A percentile compares a stretch with the other conserved stretches of the same genome.
phyloP scores from a whole-genome alignment of 2,888 invertebrate species.

The Cacoxenus indagator region DNA sequence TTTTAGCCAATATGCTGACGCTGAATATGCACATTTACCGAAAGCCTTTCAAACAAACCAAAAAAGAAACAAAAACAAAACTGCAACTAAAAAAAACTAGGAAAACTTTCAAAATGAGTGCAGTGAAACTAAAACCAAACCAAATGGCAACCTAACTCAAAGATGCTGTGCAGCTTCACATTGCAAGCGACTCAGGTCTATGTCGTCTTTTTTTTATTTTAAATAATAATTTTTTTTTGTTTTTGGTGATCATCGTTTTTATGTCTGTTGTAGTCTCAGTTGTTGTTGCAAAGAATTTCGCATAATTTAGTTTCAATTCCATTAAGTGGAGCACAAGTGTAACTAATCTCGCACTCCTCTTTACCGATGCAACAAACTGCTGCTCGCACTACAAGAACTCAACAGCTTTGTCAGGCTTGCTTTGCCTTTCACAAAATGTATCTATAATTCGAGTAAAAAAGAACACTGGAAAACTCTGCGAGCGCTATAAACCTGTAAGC shows the following conservation, averaged over 20 bases:
- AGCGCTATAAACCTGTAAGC: slow-evolving; percentile 1
- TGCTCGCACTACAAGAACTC: no score
- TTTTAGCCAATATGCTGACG: neutral
- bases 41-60: neutral
- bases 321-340: slow-evolving; percentile 65
- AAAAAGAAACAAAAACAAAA: neutral
- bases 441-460: neutral
- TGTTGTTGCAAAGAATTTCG: slow-evolving; percentile 47
- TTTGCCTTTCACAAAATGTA: slow-evolving; percentile 14
- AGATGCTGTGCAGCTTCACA: neutral
- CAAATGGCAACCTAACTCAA: neutral
- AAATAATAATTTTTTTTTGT: neutral
- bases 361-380: neutral
- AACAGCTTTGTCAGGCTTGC: neutral
- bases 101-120: neutral
- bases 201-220: neutral
- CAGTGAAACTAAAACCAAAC: neutral
- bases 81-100: neutral
- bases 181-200: neutral
- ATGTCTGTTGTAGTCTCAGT: neutral
- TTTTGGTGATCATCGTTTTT: neutral
- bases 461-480: neutral
- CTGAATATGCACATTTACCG: neutral
- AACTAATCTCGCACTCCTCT: slow-evolving; percentile 54
- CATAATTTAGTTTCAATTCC: slow-evolving; percentile 62